A percentile compares a stretch with the other conserved stretches of the same genome.
phyloP scores from a whole-genome alignment of 2,797 vertebrate species.

The Artibeus lituratus region DNA sequence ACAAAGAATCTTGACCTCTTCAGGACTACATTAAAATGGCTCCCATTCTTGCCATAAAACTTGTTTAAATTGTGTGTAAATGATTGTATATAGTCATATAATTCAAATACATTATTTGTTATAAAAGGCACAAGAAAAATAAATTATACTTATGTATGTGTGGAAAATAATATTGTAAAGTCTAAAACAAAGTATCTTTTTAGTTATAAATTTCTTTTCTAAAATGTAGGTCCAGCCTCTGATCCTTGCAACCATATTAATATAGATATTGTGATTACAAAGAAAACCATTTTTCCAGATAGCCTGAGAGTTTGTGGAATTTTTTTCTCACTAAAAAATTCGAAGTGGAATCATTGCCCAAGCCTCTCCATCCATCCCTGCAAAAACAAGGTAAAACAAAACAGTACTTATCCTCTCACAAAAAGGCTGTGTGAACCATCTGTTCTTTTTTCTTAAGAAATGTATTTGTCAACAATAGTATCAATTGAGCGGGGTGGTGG shows the following conservation, averaged over 20 bases:
- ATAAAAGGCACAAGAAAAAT: not conserved
- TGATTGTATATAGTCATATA: not conserved
- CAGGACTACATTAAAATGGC: not conserved
- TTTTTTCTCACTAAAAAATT: constrained; percentile 23
- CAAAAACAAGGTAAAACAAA: not conserved
- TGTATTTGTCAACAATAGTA: not conserved
- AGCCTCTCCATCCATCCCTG: not conserved
- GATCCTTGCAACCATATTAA: not conserved
- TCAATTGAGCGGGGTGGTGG: not conserved
- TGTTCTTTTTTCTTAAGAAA: not conserved
- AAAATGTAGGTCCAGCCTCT: not conserved
- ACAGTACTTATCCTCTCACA: not conserved
- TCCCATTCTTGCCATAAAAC: constrained; percentile 1
- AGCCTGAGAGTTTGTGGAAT: not conserved
- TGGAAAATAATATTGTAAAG: constrained; percentile 9
- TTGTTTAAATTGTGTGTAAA: not conserved
- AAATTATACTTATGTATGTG: not conserved
- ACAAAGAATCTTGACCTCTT: not conserved
- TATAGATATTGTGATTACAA: not conserved
- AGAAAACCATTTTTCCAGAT: not conserved
- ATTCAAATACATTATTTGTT: not conserved
- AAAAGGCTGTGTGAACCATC: not conserved
- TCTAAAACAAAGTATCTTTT: not conserved
- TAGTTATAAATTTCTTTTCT: not conserved
- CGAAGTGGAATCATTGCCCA: not conserved